Evolutionary conservation across 1,140 invertebrate species (phyloP), one percentile per base, ranked within the genome.

Genomic region (Nilaparvata lugens): DNA sequence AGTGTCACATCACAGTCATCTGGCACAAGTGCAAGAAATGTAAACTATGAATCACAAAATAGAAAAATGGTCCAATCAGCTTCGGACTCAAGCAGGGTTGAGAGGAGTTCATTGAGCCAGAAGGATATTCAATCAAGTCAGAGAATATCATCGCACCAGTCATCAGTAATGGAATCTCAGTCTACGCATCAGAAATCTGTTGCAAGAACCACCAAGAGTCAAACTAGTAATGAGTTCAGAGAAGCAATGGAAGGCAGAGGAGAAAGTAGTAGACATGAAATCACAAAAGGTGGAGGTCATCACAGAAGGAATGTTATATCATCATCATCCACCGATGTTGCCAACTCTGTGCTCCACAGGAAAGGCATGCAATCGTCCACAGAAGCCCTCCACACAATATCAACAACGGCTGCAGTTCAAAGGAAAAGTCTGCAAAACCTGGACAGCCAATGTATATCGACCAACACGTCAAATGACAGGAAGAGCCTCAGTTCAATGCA

Each of bases 381-480:
- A 1, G 83, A 84, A 70, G 80, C 82, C 5, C 73, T 83, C 5
- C 83, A 85, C 65, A 81, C 81, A 9, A 82, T 83, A 4, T 87
- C 86, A 18, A 87, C 86, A n/a, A 83, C 86, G 0, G 84, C 86
- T 1, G 87, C 87, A 16, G 84, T 86, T 65, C 86, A 89, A 68
- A 78, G 85, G 25, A 89, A 88, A 71, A 90, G 87, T 54, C 87
- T 90, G 21, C 81, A 82, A 0, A 89, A 89, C 69, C 73, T 90
- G 0, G 82, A 84, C 18, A 83, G 83, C 1, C 79, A 84, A 63
- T 84, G 81, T 69, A 81, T 83, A 55, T 83, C 76, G 61, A 52
- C 61, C 21, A 82, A 82, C 63, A 79, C 77, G 0, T 79, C 78
- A 13, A 81, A 85, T 52, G 86, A 90, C 64, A 79, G 87, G 62